Evolutionary conservation across 2,888 invertebrate species (phyloP).

Genomic region (Augochlorella aurata): DNA sequence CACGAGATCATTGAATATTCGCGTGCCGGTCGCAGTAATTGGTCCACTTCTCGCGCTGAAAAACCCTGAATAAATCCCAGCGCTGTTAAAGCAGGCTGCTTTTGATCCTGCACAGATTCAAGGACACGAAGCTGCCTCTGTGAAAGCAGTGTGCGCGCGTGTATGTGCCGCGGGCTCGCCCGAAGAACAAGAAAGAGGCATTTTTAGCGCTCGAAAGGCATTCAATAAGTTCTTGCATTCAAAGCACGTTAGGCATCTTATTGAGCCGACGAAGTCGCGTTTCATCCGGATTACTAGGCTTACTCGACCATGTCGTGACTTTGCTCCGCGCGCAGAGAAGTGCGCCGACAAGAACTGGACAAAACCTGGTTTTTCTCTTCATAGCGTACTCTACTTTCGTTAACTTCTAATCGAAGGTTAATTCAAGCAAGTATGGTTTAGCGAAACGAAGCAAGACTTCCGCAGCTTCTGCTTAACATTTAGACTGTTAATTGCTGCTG

Average conservation of each 20-base stretch:
- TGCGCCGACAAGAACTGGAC: not conserved
- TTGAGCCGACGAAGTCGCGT: constrained; percentile 48
- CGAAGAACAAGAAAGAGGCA: not conserved
- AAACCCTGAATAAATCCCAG: not conserved
- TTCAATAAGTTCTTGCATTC: constrained; percentile 24
- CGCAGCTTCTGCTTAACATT: not conserved
- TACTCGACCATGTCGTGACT: constrained; percentile 38
- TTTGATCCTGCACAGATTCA: constrained; percentile 17
- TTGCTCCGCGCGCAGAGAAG: constrained; percentile 34
- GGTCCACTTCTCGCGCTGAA: not conserved
- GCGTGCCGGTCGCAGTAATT: not conserved
- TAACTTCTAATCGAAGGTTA: too few relatives aligned
- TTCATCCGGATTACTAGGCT: constrained; percentile 44
- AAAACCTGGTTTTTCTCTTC: not conserved
- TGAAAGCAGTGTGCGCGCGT: not conserved
- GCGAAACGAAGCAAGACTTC: not conserved
- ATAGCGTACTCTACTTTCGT: not conserved
- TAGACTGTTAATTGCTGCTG: too few relatives aligned
- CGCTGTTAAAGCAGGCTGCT: not conserved
- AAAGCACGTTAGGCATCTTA: constrained; percentile 41
- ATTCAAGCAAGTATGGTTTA: too few relatives aligned
- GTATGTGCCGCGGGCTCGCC: too few relatives aligned
- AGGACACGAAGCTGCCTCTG: not conserved
- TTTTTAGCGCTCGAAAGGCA: constrained; percentile 7
- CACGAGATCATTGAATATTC: not conserved